A percentile compares a stretch with the other conserved stretches of the same genome.
These are phyloP conservation scores for Eriocheir sinensis DNA, from an alignment of 1,140 invertebrate species.

Conservation along the genomic window DNA sequence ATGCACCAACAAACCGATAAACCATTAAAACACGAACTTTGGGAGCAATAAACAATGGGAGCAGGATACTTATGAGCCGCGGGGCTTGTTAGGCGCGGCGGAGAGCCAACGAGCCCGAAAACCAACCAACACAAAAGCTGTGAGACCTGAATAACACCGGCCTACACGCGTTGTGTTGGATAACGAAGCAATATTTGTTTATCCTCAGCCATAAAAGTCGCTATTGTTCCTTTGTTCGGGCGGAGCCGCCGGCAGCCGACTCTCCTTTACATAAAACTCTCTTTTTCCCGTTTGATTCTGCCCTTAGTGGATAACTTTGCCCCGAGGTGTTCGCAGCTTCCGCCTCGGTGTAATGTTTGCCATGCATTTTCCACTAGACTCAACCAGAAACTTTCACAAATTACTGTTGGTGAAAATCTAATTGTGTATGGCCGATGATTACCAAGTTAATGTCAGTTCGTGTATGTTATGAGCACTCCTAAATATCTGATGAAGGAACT, in stretches of 20 bases:
- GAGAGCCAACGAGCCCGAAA: too few species aligned
- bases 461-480: too few species aligned
- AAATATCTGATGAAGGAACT: too few species aligned
- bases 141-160: not conserved
- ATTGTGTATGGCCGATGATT: too few species aligned
- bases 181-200: slow-evolving; percentile 2
- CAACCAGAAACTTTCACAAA: too few species aligned
- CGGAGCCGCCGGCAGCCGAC: not conserved
- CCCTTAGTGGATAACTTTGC: not conserved
- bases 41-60: not conserved
- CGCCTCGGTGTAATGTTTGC: not conserved
- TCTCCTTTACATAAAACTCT: slow-evolving; percentile 17
- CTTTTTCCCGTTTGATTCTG: slow-evolving; percentile 6
- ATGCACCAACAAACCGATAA: not conserved
- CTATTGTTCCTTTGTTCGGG: slow-evolving; percentile 1
- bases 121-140: too few species aligned
- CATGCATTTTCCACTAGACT: too few species aligned
- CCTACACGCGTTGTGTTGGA: not conserved
- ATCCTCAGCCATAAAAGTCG: slow-evolving; percentile 3
- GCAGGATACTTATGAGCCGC: not conserved
- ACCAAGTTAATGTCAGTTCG: too few species aligned
- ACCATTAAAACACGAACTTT: slow-evolving; percentile 6
- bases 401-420: too few species aligned
- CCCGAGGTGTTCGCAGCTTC: not conserved
- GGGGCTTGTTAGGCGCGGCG: too few species aligned